A percentile compares a stretch with the other conserved stretches of the same genome.
Evolutionary conservation across 2,888 invertebrate species (phyloP).

Genomic region (Meiosimyza platycephala): DNA sequence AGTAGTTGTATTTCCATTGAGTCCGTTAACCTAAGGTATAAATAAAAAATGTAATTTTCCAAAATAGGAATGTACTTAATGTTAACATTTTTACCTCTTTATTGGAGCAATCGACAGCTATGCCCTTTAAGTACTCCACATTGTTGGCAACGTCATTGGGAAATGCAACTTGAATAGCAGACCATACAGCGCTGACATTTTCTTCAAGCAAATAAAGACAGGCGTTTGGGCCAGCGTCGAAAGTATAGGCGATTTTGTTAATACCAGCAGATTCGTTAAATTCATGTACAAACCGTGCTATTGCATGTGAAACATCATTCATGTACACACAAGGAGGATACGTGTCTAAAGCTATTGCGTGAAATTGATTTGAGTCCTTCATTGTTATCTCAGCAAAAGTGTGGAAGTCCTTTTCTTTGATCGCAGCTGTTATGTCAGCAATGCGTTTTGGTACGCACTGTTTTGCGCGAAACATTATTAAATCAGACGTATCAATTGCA

Average conservation of each 20-base stretch:
- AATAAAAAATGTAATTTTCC: slow-evolving; percentile 4
- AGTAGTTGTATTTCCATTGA: slow-evolving; percentile 40
- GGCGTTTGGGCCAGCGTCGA: slow-evolving; percentile 98
- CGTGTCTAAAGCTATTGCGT: slow-evolving; percentile 92
- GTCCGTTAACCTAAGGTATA: slow-evolving; percentile 41
- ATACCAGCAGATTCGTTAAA: slow-evolving; percentile 80
- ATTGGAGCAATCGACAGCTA: slow-evolving; percentile 61
- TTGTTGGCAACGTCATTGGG: slow-evolving; percentile 70
- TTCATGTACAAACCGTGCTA: slow-evolving; percentile 83
- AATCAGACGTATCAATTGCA: slow-evolving; percentile 82
- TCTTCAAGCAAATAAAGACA: slow-evolving; percentile 86
- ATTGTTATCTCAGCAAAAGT: slow-evolving; percentile 94
- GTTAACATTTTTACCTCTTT: slow-evolving; percentile 21
- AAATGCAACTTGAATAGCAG: slow-evolving; percentile 78
- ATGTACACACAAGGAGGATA: slow-evolving; percentile 94
- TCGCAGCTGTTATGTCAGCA: slow-evolving; percentile 68
- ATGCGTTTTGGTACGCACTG: slow-evolving; percentile 80
- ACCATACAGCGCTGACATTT: slow-evolving; percentile 77
- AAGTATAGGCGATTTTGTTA: slow-evolving; percentile 90
- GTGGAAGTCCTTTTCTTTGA: slow-evolving; percentile 77
- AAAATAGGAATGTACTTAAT: not conserved
- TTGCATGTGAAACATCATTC: slow-evolving; percentile 86
- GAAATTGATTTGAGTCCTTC: slow-evolving; percentile 97
- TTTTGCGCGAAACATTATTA: slow-evolving; percentile 80
- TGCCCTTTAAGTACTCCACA: slow-evolving; percentile 72